Percentiles rank a stretch among this genome's conserved stretches.
Conservation (phyloP, 2,113 vertebrate species). For the Carettochelys insculpta region DNA sequence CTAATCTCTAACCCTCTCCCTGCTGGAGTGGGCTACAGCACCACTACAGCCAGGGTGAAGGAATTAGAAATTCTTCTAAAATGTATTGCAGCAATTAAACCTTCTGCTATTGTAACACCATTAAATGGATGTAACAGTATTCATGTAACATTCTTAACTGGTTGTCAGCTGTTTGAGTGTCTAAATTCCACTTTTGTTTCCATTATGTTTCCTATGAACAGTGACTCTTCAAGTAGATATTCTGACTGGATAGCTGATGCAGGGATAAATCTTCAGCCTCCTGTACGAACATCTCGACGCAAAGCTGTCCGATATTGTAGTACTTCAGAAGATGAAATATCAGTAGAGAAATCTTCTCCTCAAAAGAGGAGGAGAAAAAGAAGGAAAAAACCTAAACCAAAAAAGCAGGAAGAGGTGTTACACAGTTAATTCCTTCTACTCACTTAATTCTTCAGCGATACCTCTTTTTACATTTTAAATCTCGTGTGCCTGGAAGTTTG, state of each 20-base stretch:
- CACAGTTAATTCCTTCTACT: fast-evolving
- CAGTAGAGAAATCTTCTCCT: slow-evolving; percentile 78
- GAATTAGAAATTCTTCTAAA: neutral
- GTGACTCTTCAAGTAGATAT: slow-evolving; percentile 90
- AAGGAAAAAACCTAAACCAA: slow-evolving; percentile 73
- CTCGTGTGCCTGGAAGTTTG: fast-evolving
- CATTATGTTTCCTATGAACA: slow-evolving; percentile 34
- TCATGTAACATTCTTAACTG: fast-evolving
- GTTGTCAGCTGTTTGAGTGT: neutral
- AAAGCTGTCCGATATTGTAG: slow-evolving; percentile 79
- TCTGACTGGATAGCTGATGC: slow-evolving; percentile 96
- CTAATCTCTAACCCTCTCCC: too few relatives aligned
- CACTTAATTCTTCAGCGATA: fast-evolving
- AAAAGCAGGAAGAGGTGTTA: slow-evolving; percentile 71
- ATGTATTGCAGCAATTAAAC: neutral
- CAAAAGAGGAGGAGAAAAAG: slow-evolving; percentile 75
- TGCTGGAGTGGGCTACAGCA: too few relatives aligned
- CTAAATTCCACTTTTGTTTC: neutral
- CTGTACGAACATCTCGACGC: slow-evolving; percentile 82
- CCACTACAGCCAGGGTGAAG: neutral
- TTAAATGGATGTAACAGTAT: fast-evolving
- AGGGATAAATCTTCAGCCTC: slow-evolving; percentile 89
- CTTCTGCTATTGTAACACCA: neutral
- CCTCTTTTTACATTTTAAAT: neutral
- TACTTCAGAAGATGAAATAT: slow-evolving; percentile 90